Evolutionary conservation across 2,888 invertebrate genomes (phyloP).

Genomic region (Acronicta alni): DNA sequence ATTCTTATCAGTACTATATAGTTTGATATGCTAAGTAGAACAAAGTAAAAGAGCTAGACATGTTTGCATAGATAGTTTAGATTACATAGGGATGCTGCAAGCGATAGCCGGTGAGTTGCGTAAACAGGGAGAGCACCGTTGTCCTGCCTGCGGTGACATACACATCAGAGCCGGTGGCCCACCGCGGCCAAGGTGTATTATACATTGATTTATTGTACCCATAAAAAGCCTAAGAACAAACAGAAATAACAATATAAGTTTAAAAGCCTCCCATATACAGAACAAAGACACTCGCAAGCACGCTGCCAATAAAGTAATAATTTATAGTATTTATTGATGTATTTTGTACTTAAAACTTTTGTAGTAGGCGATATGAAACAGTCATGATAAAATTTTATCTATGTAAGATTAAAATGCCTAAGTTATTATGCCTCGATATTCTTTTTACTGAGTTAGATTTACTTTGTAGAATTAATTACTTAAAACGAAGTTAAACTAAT

Average conservation of each 20-base stretch:
- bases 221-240: constrained; percentile 60
- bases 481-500: constrained; percentile 18
- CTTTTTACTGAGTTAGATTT: constrained; percentile 12
- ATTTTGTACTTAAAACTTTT: constrained; percentile 42
- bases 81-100: constrained; percentile 68
- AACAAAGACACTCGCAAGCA: constrained; percentile 44
- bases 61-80: constrained; percentile 68
- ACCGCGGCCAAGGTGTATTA: constrained; percentile 50
- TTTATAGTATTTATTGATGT: constrained; percentile 36
- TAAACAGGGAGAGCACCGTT: constrained; percentile 71
- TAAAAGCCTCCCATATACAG: constrained; percentile 38
- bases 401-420: constrained; percentile 39
- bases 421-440: constrained; percentile 31
- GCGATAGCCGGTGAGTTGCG: constrained; percentile 67
- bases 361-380: constrained; percentile 26
- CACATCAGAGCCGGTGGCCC: constrained; percentile 50
- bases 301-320: constrained; percentile 40
- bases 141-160: constrained; percentile 64
- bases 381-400: constrained; percentile 43
- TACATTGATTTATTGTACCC: constrained; percentile 64
- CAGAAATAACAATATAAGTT: constrained; percentile 46
- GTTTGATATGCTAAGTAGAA: constrained; percentile 65
- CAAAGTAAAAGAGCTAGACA: constrained; percentile 56
- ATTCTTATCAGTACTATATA: constrained; percentile 65
- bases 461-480: constrained; percentile 1